A percentile compares a stretch with the other conserved stretches of the same genome.
These are phyloP conservation scores for Solen grandis DNA, from an alignment of 1,140 invertebrate genomes.

Conservation along the genomic window DNA sequence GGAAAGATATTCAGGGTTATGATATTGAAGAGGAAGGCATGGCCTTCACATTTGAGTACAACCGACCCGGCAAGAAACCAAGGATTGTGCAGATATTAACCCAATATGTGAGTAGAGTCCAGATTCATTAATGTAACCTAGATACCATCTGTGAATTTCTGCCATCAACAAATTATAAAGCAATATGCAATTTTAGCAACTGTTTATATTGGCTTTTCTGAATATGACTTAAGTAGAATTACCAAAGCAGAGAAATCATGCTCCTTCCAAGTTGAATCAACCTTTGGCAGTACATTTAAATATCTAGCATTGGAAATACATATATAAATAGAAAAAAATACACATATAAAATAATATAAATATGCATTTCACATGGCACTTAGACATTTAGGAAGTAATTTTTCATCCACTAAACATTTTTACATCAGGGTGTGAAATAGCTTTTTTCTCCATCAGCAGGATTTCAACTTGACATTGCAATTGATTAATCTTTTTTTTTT, in stretches of 20 bases:
- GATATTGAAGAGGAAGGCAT: constrained; percentile 95
- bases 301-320: not conserved
- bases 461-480: not conserved
- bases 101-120: constrained; percentile 91
- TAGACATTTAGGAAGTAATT: not conserved
- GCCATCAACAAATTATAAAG: not conserved
- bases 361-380: not conserved
- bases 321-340: not conserved
- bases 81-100: constrained; percentile 94
- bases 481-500: constrained; percentile 31
- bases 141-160: not conserved
- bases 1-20: constrained; percentile 91
- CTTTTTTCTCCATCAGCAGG: not conserved
- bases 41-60: constrained; percentile 94
- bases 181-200: not conserved
- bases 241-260: too few relatives aligned
- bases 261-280: too few relatives aligned
- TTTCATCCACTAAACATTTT: not conserved
- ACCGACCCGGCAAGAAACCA: constrained; percentile 89
- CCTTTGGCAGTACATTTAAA: not conserved
- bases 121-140: not conserved
- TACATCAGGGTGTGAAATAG: not conserved
- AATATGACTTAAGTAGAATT: not conserved
- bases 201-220: not conserved
- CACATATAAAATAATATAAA: not conserved